Conservation (phyloP, 1,140 invertebrate species). For the Drosophila nannoptera region DNA sequence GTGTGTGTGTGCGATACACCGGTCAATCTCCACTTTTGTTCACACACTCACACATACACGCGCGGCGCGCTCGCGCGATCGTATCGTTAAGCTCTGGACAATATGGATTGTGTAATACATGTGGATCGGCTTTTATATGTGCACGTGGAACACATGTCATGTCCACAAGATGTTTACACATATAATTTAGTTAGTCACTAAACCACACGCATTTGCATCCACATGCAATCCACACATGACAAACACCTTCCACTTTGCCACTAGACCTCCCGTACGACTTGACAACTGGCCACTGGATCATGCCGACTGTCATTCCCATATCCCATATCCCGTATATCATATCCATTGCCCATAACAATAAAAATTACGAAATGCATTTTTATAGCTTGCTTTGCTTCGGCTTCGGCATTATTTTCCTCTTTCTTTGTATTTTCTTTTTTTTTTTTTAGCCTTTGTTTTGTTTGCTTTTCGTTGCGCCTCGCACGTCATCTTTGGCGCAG, state of each 20-base stretch:
- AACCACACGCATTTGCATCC: neutral
- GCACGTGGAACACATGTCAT: neutral
- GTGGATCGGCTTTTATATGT: slow-evolving; percentile 6
- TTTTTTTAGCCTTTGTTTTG: slow-evolving; percentile 5
- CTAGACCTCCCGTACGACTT: slow-evolving; percentile 9
- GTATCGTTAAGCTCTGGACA: slow-evolving; percentile 17
- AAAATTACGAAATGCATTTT: slow-evolving; percentile 67
- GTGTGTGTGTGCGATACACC: slow-evolving; percentile 3
- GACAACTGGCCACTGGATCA: neutral
- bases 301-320: slow-evolving; percentile 4
- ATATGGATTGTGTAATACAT: slow-evolving; percentile 30
- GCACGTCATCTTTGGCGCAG: slow-evolving; percentile 23
- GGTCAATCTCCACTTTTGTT: slow-evolving; percentile 11
- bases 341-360: slow-evolving; percentile 45
- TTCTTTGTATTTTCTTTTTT: slow-evolving; percentile 15
- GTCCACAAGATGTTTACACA: too few relatives aligned
- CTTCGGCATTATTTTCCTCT: slow-evolving; percentile 5
- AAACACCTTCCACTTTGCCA: neutral
- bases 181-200: too few relatives aligned
- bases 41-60: neutral
- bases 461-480: slow-evolving; percentile 7
- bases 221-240: neutral
- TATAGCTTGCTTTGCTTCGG: slow-evolving; percentile 35
- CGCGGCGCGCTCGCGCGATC: neutral
- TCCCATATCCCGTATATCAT: neutral